Evolutionary conservation across 1,140 invertebrate genomes (phyloP).

Genomic region (Brachionus angularis): DNA sequence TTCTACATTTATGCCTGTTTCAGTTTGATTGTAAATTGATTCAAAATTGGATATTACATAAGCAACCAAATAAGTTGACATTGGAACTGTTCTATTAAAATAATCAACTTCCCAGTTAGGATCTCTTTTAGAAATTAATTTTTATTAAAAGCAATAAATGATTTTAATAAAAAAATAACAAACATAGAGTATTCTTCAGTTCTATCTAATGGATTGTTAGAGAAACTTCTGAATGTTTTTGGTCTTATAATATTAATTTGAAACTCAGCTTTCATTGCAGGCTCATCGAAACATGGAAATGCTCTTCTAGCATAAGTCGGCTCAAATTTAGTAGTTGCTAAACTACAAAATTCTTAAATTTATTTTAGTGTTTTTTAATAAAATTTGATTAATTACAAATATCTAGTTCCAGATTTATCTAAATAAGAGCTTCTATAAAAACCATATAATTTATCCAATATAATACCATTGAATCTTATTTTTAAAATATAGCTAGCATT

Average conservation of each 20-base stretch:
- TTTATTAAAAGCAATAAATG: too few species aligned
- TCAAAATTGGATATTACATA: conserved; percentile 36
- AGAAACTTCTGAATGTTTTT: neutral
- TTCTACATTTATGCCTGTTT: neutral
- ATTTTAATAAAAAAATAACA: too few species aligned
- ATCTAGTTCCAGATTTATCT: neutral
- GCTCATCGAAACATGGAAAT: conserved; percentile 95
- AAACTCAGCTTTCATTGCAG: conserved; percentile 79
- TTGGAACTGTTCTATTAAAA: conserved; percentile 63
- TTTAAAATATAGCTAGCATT: neutral
- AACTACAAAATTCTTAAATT: neutral
- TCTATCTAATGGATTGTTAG: conserved; percentile 7
- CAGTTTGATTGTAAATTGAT: neutral
- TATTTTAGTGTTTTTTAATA: neutral
- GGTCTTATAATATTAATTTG: conserved; percentile 57
- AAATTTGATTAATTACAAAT: conserved; percentile 3
- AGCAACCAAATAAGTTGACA: conserved; percentile 79
- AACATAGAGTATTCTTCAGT: too few species aligned
- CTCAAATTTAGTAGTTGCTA: conserved; percentile 91
- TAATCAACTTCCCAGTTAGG: neutral
- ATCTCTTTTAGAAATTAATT: too few species aligned
- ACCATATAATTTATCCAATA: conserved; percentile 1
- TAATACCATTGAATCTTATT: neutral
- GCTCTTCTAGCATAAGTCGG: conserved; percentile 86
- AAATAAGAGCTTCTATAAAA: conserved; percentile 26